Conservation (phyloP, 2,113 vertebrate species). For the Istiophorus platypterus region DNA sequence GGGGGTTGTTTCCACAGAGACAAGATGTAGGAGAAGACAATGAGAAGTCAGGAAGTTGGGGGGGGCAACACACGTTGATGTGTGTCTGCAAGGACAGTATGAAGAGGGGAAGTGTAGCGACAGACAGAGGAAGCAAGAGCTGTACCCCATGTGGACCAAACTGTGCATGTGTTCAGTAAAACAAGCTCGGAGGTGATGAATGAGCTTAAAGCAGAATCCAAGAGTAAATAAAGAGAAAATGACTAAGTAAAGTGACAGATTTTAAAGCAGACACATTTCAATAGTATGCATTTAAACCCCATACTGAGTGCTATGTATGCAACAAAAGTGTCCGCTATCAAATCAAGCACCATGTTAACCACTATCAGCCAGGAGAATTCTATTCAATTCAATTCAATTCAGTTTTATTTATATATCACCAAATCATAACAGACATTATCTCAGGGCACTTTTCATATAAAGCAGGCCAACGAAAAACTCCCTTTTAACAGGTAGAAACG, state of each 20-base stretch:
- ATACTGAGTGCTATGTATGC: conserved; percentile 24
- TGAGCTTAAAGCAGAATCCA: conserved; percentile 36
- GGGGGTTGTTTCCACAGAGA: conserved; percentile 27
- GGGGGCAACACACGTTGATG: conserved; percentile 13
- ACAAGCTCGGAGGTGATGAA: conserved; percentile 38
- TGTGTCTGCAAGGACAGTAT: conserved; percentile 2
- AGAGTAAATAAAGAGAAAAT: conserved; percentile 32
- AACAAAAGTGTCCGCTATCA: conserved; percentile 25
- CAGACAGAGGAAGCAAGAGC: conserved; percentile 11
- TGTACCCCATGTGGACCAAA: conserved; percentile 11
- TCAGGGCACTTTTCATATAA: no score
- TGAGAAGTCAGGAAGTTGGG: not conserved
- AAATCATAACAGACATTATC: no score
- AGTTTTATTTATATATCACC: no score
- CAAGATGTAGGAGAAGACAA: not conserved
- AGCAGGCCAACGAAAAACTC: no score
- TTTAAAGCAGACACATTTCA: conserved; percentile 35
- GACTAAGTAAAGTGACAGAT: conserved; percentile 12
- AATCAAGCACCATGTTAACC: conserved; percentile 20
- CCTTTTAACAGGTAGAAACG: no score
- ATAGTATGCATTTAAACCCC: conserved; percentile 25
- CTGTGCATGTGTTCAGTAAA: conserved; percentile 27
- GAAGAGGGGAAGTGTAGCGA: not conserved
- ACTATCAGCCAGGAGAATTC: not conserved
- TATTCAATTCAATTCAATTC: no score